Evolutionary conservation across 2,113 vertebrate genomes (phyloP), one percentile per base, ranked within the genome.

Genomic region (Acrocephalus arundinaceus): DNA sequence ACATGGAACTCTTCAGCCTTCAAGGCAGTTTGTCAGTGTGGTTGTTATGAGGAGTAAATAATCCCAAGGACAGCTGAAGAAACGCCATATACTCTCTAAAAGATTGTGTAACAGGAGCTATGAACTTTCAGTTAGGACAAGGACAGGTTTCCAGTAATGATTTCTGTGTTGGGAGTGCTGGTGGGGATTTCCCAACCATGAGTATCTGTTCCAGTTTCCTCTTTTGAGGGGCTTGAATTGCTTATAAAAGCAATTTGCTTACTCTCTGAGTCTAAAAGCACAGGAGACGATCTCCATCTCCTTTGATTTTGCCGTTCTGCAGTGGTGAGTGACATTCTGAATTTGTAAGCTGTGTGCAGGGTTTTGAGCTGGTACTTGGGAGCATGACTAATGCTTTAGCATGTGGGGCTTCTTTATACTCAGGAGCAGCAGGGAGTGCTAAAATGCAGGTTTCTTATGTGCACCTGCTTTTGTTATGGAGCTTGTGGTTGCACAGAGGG

Each of bases 261-360:
- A 89, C 77, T 74, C 48, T 48, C 41, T 51, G 37, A 62, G 16
- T 43, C 48, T 55, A 28, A 94, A 30, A 76, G 77, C 65, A 41
- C 30, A 57, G 5, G 6, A 39, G 76, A 86, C n/a, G 1, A 61
- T 31, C 78, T 93, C 76, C 71, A 48, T 48, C 48, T 88, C 23
- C 68, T 89, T 12, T 43, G 37, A 15, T 41, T 83, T 78, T 75
- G n/a, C 80, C 4, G 11, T 67, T 77, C 89, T 81, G 76, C 68
- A 57, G 68, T n/a, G 92, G 95, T 96, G 65, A 96, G 94, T 95
- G 65, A 78, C 25, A 63, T 3, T 88, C 51, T 92, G 76, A 80
- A 71, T 71, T 49, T 54, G 28, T 66, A 45, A 65, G 27, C 24
- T 68, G 11, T 28, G 14, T 58, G 67, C 27, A 22, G 12, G 58